Percentiles rank a stretch among this genome's conserved stretches.
phyloP scores from a whole-genome alignment of 2,888 invertebrate genomes.

The Mythimna ferrago region DNA sequence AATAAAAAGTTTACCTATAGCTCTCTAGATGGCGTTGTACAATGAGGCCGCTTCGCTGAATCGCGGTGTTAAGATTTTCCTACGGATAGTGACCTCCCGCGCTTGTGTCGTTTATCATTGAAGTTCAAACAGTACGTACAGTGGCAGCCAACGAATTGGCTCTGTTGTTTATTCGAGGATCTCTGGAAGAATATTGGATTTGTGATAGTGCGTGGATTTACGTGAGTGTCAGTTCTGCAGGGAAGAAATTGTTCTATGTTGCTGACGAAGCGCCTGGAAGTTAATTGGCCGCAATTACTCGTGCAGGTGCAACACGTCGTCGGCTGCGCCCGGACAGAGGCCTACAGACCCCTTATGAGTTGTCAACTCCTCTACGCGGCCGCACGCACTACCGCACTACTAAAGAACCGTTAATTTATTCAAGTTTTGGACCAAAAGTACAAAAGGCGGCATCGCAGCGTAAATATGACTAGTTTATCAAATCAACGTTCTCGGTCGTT shows the following conservation, averaged over 20 bases:
- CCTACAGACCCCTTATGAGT: conserved; percentile 17
- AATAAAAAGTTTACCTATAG: conserved; percentile 16
- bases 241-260: too few relatives aligned
- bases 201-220: background rate
- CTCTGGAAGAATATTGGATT: too few relatives aligned
- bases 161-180: conserved; percentile 2
- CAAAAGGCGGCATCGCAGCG: too few relatives aligned
- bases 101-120: accelerated
- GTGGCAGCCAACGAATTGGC: conserved; percentile 36
- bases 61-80: conserved; percentile 57
- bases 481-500: conserved; percentile 50
- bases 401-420: background rate
- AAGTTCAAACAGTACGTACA: background rate
- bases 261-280: conserved; percentile 17
- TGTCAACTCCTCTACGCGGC: conserved; percentile 9
- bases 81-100: conserved; percentile 25
- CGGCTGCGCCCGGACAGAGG: background rate
- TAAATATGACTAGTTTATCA: conserved; percentile 22
- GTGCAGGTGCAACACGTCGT: background rate
- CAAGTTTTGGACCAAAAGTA: background rate
- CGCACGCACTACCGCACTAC: background rate
- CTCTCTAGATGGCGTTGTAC: conserved; percentile 57
- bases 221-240: background rate
- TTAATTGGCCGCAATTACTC: background rate
- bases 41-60: conserved; percentile 24